These are phyloP conservation scores for Candidula unifasciata DNA, from an alignment of 2,888 invertebrate species.

Conservation along the genomic window DNA sequence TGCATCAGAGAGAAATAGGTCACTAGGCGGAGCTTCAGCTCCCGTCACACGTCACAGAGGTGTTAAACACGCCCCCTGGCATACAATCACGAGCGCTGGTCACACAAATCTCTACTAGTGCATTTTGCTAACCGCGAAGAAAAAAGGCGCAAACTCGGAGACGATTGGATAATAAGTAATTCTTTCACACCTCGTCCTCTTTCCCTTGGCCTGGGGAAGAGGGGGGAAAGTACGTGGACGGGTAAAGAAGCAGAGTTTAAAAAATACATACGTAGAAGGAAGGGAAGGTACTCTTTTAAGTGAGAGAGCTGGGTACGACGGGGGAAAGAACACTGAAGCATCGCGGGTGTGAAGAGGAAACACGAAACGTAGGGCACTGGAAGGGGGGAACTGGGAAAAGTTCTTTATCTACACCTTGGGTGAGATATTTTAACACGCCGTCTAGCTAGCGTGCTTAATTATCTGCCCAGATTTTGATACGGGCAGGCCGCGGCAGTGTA, in stretches of 20 bases:
- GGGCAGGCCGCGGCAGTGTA: background rate
- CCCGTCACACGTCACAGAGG: conserved; percentile 55
- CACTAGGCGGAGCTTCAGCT: conserved; percentile 51
- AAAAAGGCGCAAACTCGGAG: conserved; percentile 8
- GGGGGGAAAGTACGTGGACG: background rate
- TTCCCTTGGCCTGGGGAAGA: conserved; percentile 17
- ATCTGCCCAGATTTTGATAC: conserved; percentile 26
- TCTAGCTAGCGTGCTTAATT: conserved; percentile 32
- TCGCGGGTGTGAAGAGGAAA: conserved; percentile 41
- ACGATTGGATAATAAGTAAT: conserved; percentile 25
- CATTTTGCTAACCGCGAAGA: conserved; percentile 30
- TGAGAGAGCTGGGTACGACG: background rate
- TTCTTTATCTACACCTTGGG: conserved; percentile 17
- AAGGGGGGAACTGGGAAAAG: conserved; percentile 7
- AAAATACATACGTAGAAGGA: too few relatives aligned
- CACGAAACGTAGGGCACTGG: background rate
- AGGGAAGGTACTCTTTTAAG: background rate
- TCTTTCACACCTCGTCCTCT: conserved; percentile 45
- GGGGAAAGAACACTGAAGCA: conserved; percentile 1
- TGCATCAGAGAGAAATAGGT: conserved; percentile 43
- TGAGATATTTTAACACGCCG: conserved; percentile 23
- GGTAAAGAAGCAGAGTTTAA: background rate
- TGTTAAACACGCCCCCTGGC: conserved; percentile 47
- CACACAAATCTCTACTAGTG: conserved; percentile 31
- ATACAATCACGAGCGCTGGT: background rate